Evolutionary conservation across 1,140 invertebrate species (phyloP), one percentile per base, ranked within the genome.

Genomic region (Trichoplusia ni): DNA sequence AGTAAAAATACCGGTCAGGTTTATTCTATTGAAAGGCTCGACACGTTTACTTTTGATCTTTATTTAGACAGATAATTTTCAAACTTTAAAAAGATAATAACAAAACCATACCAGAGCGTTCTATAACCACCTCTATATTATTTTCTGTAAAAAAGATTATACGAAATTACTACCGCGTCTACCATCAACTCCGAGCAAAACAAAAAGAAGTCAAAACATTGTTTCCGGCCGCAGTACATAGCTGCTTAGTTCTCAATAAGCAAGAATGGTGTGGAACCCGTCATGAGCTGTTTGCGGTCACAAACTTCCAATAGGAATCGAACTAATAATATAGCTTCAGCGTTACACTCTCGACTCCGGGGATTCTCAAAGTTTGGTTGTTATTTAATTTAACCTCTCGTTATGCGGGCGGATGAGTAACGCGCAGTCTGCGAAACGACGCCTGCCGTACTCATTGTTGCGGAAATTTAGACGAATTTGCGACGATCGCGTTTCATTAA

Each of bases 351-450:
- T 69, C 59, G 59, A 67, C 72, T 69, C 64, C n/a, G 33, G 65
- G 71, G 74, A 75, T 80, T 78, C 70, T 72, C 75, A 74, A 85
- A 86, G 76, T 82, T 85, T 77, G 64, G 70, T 81, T 84, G 79
- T 84, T 88, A 88, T 87, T 86, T 86, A 86, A 86, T 86, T 87
- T 84, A 77, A 76, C 67, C 80, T 80, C 71, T 80, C 73, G 79
- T 80, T 77, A 80, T 84, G 77, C 80, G 73, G 81, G 77, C 69
- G 61, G 67, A 51, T 68, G 70, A 68, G 69, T 76, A 73, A 68
- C 69, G 69, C 71, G 60, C 62, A 72, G 58, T 63, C 68, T 54
- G 69, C 62, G 72, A 75, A 81, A 76, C 75, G 75, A 73, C 77
- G 74, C 71, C 64, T 66, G 73, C 64, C 73, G 73, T 69, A 76